These are phyloP conservation scores for Coilia nasus DNA, from an alignment of 2,797 vertebrate species.

Conservation along the genomic window DNA sequence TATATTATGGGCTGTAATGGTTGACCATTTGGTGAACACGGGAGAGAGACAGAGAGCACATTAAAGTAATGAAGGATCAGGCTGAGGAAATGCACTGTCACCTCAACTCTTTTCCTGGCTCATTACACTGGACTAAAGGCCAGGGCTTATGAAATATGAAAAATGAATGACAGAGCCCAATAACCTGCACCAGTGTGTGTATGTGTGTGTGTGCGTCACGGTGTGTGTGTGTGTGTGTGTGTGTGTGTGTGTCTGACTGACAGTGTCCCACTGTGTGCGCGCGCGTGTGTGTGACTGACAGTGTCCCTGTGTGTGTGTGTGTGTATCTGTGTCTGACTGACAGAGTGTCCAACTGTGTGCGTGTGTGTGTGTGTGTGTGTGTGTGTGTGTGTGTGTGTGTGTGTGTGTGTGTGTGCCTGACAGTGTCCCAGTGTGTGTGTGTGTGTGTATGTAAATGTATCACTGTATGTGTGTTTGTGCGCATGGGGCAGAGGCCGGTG, in stretches of 20 bases:
- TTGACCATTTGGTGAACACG: constrained; percentile 45
- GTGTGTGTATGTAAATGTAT: neutral
- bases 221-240: neutral
- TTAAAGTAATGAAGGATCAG: constrained; percentile 50
- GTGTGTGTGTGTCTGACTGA: neutral
- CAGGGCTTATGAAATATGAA: constrained; percentile 70
- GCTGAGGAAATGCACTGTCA: constrained; percentile 46
- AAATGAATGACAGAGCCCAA: constrained; percentile 63
- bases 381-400: neutral
- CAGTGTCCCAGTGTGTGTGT: neutral
- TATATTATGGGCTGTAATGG: constrained; percentile 49
- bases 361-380: neutral
- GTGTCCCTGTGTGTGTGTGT: neutral
- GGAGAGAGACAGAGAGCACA: constrained; percentile 37
- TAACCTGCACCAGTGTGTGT: constrained; percentile 23
- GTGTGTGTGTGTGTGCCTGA: neutral
- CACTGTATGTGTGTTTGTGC: neutral
- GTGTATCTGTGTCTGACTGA: neutral
- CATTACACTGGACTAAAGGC: constrained; percentile 64
- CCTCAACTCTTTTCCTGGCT: constrained; percentile 53
- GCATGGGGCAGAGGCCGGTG: neutral
- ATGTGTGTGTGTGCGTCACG: neutral
- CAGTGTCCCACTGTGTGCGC: neutral
- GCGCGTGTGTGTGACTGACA: neutral
- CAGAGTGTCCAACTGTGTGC: neutral